Evolutionary conservation across 1,140 invertebrate species (phyloP).

Genomic region (Prorops nasuta): DNA sequence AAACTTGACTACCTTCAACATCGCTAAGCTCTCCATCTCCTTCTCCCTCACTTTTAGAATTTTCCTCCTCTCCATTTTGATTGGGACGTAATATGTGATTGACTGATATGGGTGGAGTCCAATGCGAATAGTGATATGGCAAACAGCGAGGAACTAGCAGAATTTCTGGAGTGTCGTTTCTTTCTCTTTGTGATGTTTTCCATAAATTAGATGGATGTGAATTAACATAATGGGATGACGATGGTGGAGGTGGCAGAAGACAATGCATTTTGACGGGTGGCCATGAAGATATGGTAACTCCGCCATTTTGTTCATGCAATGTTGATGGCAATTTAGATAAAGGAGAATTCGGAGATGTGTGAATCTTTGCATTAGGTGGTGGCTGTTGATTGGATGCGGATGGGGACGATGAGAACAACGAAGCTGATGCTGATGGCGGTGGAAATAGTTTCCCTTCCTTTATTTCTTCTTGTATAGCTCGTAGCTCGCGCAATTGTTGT

Average conservation of each 20-base stretch:
- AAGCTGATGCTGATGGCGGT: slow-evolving; percentile 50
- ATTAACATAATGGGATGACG: slow-evolving; percentile 41
- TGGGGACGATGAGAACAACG: slow-evolving; percentile 41
- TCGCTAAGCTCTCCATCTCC: slow-evolving; percentile 46
- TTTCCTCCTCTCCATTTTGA: slow-evolving; percentile 47
- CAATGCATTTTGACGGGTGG: slow-evolving; percentile 56
- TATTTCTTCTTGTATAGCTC: slow-evolving; percentile 83
- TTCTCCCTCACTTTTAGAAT: slow-evolving; percentile 44
- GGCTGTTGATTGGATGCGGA: slow-evolving; percentile 54
- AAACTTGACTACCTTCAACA: slow-evolving; percentile 62
- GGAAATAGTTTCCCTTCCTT: slow-evolving; percentile 75
- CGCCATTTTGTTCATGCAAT: slow-evolving; percentile 35
- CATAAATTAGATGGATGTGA: slow-evolving; percentile 39
- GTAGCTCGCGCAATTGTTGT: slow-evolving; percentile 79
- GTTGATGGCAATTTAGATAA: slow-evolving; percentile 38
- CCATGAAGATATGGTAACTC: slow-evolving; percentile 38
- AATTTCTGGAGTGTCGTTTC: slow-evolving; percentile 70
- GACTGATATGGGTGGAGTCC: slow-evolving; percentile 39
- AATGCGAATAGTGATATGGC: slow-evolving; percentile 48
- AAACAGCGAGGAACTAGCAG: slow-evolving; percentile 73
- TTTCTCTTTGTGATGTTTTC: slow-evolving; percentile 38
- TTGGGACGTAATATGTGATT: slow-evolving; percentile 37
- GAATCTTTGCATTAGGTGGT: slow-evolving; percentile 57
- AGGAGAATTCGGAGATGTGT: slow-evolving; percentile 48
- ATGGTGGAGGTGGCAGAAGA: slow-evolving; percentile 39